These are phyloP conservation scores for Drosophila nr. perissopoda DNA, from an alignment of 2,888 invertebrate genomes.

Conservation along the genomic window DNA sequence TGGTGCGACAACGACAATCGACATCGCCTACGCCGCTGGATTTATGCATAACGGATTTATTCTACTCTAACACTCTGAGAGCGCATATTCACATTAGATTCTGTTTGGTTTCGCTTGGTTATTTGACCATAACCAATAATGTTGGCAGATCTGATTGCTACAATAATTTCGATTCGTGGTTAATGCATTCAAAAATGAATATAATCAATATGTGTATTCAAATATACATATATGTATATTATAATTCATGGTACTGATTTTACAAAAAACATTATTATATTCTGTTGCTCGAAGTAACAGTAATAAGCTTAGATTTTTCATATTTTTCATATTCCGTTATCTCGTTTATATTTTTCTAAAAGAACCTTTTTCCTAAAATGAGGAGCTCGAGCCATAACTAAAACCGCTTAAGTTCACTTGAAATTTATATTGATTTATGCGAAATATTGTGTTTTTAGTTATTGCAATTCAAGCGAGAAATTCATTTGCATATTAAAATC, in stretches of 20 bases:
- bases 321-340: neutral
- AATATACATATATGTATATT: too few species aligned
- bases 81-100: neutral
- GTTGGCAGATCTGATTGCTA: neutral
- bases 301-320: neutral
- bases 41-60: slow-evolving; percentile 64
- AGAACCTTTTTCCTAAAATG: neutral
- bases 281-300: neutral
- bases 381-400: neutral
- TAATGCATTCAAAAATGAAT: too few species aligned
- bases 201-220: neutral
- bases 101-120: neutral
- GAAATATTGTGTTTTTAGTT: neutral
- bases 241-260: neutral
- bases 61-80: slow-evolving; percentile 15
- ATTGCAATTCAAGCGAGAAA: neutral
- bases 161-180: neutral
- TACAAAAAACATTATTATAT: neutral
- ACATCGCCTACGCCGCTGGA: slow-evolving; percentile 57
- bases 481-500: neutral
- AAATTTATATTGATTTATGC: neutral
- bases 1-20: slow-evolving; percentile 26
- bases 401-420: neutral
- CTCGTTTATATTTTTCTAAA: neutral
- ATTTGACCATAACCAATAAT: neutral